Base-by-base conservation (phyloP, 2,113 vertebrate genomes). In the Gobiocypris rarus region DNA sequence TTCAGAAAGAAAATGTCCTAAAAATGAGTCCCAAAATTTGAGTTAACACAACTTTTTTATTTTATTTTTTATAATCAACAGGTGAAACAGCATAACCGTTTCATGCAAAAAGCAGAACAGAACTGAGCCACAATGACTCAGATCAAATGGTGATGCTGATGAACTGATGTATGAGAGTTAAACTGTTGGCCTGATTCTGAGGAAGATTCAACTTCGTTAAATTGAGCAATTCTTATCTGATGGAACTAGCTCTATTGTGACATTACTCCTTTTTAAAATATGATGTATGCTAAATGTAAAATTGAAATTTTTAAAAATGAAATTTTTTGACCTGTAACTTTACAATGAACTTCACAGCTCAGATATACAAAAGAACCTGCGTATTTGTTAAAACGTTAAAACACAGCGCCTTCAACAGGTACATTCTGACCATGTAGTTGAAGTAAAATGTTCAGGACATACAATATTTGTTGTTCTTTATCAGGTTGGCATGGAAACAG, bases 211-310 rank as follows among this genome's bases (percentile, higher is more conserved):
- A 19, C 24, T 75, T 61, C 59, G 24, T 67, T 65, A 67, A 65
- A 80, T 67, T 80, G 59, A 80, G 77, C 77, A 80, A 67, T 80
- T 65, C 24, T 65, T 50, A 80, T 80, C 77, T 67, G 77, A 65
- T 80, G 59, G 59, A 67, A 63, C 76, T 0, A 78, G 15, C 52
- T 13, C 34, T 59, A 79, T 79, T 61, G 56, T 79, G 76, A 63
- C 54, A 79, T 43, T 28, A 38, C 31, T 19, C 5, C 38, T 75
- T 34, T 54, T 22, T n/a, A n/a, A 69, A 4, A 5, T 41, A 3
- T 41, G 17, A 69, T 69, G 15, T 1, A 38, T 69, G 63, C 31
- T 38, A 19, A 69, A 69, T n/a, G 19, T 10, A 10, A 69, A 41
- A n/a, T n/a, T 31, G 28, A 15, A 15, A 34, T 52, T n/a, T n/a